These are phyloP conservation scores for Hylia prasina DNA, from an alignment of 2,113 vertebrate species.

Conservation along the genomic window DNA sequence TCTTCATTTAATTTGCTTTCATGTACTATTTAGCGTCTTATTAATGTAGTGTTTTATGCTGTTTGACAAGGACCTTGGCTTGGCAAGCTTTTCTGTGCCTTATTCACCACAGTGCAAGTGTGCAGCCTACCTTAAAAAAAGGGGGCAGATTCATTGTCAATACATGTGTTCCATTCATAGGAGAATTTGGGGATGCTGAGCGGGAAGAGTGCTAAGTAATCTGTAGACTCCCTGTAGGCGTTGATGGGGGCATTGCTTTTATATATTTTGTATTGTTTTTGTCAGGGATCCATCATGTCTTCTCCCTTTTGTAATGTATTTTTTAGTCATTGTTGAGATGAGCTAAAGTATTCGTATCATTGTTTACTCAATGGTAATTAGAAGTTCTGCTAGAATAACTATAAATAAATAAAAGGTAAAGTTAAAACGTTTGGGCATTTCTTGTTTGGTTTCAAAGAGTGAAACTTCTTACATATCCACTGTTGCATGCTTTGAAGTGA, in stretches of 20 bases:
- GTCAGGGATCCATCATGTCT: background rate
- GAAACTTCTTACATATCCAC: background rate
- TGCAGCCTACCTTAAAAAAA: background rate
- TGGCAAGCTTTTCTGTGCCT: background rate
- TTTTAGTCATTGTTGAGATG: background rate
- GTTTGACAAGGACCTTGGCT: background rate
- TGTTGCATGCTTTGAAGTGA: background rate
- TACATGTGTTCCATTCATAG: rapidly evolving
- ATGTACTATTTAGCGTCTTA: background rate
- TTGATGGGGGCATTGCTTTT: background rate
- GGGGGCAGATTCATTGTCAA: background rate
- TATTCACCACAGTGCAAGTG: background rate
- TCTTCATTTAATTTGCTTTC: background rate
- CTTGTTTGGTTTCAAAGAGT: background rate
- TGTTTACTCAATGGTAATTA: background rate
- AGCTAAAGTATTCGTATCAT: background rate
- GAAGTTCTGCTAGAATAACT: background rate
- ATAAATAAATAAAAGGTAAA: background rate
- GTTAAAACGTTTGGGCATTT: background rate
- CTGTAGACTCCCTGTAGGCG: background rate
- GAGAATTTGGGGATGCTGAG: background rate
- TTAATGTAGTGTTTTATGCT: background rate
- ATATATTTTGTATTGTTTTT: background rate
- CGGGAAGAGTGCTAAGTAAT: background rate
- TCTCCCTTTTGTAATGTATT: background rate